These are phyloP conservation scores for Spodoptera frugiperda DNA, from an alignment of 1,140 invertebrate genomes.

Conservation along the genomic window DNA sequence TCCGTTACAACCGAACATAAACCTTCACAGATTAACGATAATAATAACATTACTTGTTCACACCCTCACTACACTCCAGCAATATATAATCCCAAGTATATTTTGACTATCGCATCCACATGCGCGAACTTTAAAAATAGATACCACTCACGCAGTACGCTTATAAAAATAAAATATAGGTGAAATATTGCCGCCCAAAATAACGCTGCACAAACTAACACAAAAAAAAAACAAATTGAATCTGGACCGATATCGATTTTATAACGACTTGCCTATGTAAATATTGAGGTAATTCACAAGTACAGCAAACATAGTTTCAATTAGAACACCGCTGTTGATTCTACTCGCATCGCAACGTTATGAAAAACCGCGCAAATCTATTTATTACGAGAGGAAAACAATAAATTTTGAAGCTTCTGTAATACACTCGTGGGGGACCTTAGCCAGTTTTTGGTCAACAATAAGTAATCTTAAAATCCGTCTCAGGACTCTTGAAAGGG, in stretches of 20 bases:
- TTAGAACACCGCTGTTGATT: slow-evolving; percentile 27
- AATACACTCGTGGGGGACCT: slow-evolving; percentile 48
- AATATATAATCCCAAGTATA: slow-evolving; percentile 57
- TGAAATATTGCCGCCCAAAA: slow-evolving; percentile 44
- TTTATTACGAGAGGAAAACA: slow-evolving; percentile 9
- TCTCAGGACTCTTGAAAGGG: slow-evolving; percentile 62
- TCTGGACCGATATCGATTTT: slow-evolving; percentile 31
- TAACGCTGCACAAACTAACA: slow-evolving; percentile 16
- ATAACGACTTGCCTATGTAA: background rate
- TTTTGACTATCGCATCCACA: slow-evolving; percentile 61
- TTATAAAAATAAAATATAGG: slow-evolving; percentile 60
- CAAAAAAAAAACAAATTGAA: slow-evolving; percentile 50
- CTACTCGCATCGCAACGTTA: slow-evolving; percentile 30
- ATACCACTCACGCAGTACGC: slow-evolving; percentile 58
- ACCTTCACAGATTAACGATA: slow-evolving; percentile 47
- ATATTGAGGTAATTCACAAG: slow-evolving; percentile 6
- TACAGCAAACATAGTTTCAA: slow-evolving; percentile 28
- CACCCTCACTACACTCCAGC: slow-evolving; percentile 44
- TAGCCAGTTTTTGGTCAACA: slow-evolving; percentile 51
- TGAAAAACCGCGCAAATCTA: slow-evolving; percentile 35
- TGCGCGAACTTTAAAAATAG: slow-evolving; percentile 70
- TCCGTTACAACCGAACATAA: slow-evolving; percentile 36
- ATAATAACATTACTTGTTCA: slow-evolving; percentile 47
- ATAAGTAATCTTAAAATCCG: slow-evolving; percentile 65
- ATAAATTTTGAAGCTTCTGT: slow-evolving; percentile 37